Conservation (phyloP, 2,888 invertebrate species). For the Leptothorax acervorum region DNA sequence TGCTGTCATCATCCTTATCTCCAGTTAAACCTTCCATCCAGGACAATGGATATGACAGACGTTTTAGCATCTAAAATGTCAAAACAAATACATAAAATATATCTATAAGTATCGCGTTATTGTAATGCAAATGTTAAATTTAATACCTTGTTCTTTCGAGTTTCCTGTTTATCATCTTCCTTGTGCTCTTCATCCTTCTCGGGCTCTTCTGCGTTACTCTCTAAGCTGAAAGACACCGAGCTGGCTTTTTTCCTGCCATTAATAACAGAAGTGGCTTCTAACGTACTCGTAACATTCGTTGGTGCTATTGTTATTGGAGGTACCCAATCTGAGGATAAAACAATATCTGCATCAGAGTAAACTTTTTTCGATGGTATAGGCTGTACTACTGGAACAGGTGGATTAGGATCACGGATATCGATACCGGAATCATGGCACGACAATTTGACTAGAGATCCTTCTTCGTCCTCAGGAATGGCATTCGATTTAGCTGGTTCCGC, state of each 20-base stretch:
- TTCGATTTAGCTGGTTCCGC: slow-evolving; percentile 81
- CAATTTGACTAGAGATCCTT: slow-evolving; percentile 91
- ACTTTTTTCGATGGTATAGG: slow-evolving; percentile 90
- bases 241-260: slow-evolving; percentile 90
- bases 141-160: slow-evolving; percentile 91
- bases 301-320: slow-evolving; percentile 94
- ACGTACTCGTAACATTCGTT: slow-evolving; percentile 88
- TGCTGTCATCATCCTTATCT: slow-evolving; percentile 88
- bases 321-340: slow-evolving; percentile 94
- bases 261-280: slow-evolving; percentile 85
- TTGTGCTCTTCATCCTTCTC: slow-evolving; percentile 86
- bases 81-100: slow-evolving; percentile 5
- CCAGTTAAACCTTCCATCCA: slow-evolving; percentile 96
- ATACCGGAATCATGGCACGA: slow-evolving; percentile 96
- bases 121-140: not conserved
- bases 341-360: slow-evolving; percentile 95
- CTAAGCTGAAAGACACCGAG: slow-evolving; percentile 91
- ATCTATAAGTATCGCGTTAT: not conserved
- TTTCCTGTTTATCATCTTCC: slow-evolving; percentile 85
- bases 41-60: slow-evolving; percentile 95
- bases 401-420: slow-evolving; percentile 92
- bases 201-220: slow-evolving; percentile 87
- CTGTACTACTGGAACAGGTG: slow-evolving; percentile 88
- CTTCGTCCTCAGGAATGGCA: slow-evolving; percentile 86
- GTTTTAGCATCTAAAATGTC: slow-evolving; percentile 92